phyloP scores from a whole-genome alignment of 2,888 invertebrate genomes.

The Graphium colonna region DNA sequence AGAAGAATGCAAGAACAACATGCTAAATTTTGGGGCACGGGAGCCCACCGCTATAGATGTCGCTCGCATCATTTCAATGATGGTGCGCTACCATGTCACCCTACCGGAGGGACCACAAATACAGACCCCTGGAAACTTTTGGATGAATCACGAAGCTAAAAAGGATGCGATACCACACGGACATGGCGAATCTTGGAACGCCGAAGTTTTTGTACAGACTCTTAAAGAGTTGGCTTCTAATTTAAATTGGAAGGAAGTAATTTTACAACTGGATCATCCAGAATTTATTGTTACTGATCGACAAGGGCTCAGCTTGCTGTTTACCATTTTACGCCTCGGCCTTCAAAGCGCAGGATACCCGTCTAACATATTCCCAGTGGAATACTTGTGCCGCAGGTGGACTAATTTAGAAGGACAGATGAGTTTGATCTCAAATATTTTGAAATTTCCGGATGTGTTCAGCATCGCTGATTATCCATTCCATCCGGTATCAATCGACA shows the following conservation, averaged over 20 bases:
- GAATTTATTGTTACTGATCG: conserved; percentile 94
- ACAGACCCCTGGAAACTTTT: conserved; percentile 84
- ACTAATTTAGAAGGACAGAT: conserved; percentile 95
- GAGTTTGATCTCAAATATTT: conserved; percentile 90
- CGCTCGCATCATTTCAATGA: conserved; percentile 91
- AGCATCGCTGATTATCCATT: conserved; percentile 96
- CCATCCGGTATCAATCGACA: conserved; percentile 91
- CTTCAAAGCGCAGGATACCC: conserved; percentile 87
- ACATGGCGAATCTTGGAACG: conserved; percentile 89
- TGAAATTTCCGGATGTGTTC: conserved; percentile 96
- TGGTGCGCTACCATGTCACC: conserved; percentile 89
- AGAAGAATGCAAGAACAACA: conserved; percentile 92
- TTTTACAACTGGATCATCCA: conserved; percentile 93
- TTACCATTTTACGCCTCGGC: conserved; percentile 90
- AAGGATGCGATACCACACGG: conserved; percentile 69
- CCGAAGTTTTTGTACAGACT: conserved; percentile 95
- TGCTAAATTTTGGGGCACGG: conserved; percentile 89
- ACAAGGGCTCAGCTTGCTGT: conserved; percentile 89
- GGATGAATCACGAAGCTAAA: conserved; percentile 78
- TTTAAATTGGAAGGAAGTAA: conserved; percentile 95
- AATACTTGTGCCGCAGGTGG: conserved; percentile 95
- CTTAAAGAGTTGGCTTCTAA: conserved; percentile 92
- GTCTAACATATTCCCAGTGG: conserved; percentile 89
- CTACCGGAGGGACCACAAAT: conserved; percentile 84
- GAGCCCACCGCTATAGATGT: conserved; percentile 92